A percentile compares a stretch with the other conserved stretches of the same genome.
These are phyloP conservation scores for Myrmophylax atrothorax DNA, from an alignment of 2,113 vertebrate species.

Conservation along the genomic window DNA sequence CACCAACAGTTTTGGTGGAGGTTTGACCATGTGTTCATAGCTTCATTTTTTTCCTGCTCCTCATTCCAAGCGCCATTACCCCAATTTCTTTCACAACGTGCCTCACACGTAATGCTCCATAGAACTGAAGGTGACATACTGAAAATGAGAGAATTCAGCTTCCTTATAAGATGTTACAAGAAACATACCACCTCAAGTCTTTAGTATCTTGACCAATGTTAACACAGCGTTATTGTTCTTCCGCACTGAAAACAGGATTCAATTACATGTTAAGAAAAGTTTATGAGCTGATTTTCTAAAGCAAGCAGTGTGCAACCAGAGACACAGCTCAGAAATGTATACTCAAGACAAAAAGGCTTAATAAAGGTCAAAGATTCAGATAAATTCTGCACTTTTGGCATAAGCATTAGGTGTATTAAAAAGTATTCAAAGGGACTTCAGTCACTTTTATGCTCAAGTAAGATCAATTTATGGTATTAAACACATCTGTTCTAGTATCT, in stretches of 20 bases:
- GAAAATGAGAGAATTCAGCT: background rate
- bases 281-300: background rate
- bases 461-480: constrained; percentile 46
- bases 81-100: background rate
- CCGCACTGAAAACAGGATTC: background rate
- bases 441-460: background rate
- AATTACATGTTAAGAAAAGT: background rate
- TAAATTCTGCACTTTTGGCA: background rate
- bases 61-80: background rate
- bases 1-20: background rate
- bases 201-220: background rate
- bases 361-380: background rate
- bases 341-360: background rate
- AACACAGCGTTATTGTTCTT: background rate
- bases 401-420: background rate
- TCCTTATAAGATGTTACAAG: background rate
- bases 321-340: background rate
- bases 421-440: background rate
- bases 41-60: background rate
- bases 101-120: background rate
- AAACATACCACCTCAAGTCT: background rate
- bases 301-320: background rate
- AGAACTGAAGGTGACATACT: background rate
- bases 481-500: constrained; percentile 40
- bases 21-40: accelerated